Evolutionary conservation across 2,797 vertebrate genomes (phyloP).

Genomic region (Cottoperca gobio): DNA sequence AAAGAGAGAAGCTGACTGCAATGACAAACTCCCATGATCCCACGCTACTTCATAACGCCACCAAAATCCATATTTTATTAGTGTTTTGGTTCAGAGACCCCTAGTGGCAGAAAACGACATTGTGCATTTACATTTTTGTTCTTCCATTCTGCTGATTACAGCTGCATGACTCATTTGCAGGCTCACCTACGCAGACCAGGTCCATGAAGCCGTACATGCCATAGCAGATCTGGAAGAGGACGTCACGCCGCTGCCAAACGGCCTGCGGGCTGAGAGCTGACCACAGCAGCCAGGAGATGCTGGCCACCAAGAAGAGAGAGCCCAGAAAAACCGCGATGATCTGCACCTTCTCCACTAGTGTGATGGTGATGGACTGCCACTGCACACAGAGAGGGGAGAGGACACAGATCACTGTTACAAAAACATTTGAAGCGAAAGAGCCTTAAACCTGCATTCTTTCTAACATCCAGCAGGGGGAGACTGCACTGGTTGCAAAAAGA

Average conservation of each 20-base stretch:
- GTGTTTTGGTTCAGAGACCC: too few relatives aligned
- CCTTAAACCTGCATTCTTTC: too few relatives aligned
- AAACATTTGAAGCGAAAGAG: too few relatives aligned
- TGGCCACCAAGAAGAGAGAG: conserved; percentile 94
- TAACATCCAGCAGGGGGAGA: too few relatives aligned
- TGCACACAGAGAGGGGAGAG: conserved; percentile 60
- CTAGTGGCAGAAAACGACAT: too few relatives aligned
- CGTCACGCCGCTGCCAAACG: conserved; percentile 94
- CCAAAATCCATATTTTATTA: too few relatives aligned
- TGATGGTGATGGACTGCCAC: conserved; percentile 97
- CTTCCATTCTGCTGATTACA: background rate
- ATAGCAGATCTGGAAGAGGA: conserved; percentile 97
- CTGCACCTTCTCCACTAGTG: conserved; percentile 98
- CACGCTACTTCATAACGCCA: too few relatives aligned
- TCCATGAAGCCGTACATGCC: conserved; percentile 98
- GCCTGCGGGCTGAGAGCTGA: conserved; percentile 95
- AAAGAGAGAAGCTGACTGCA: too few relatives aligned
- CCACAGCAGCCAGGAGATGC: conserved; percentile 97
- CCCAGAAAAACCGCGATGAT: conserved; percentile 96
- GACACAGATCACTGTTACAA: background rate
- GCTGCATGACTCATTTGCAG: background rate
- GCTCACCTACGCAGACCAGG: conserved; percentile 95
- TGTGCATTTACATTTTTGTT: too few relatives aligned
- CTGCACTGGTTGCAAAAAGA: too few relatives aligned
- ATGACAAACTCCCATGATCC: too few relatives aligned